phyloP scores from a whole-genome alignment of 2,113 vertebrate species.

The Ovis canadensis region DNA sequence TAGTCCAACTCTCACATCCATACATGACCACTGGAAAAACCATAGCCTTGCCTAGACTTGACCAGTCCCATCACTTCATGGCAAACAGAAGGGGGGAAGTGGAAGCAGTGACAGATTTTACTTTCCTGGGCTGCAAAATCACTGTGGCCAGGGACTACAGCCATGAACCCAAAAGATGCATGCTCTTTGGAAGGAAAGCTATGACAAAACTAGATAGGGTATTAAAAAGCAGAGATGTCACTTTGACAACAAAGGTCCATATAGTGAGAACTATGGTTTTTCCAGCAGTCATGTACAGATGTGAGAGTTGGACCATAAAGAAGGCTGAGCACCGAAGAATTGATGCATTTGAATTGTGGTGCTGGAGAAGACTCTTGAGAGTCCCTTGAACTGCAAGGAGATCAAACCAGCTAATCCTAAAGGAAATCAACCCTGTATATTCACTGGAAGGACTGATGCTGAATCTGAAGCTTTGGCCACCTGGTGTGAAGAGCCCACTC shows the following conservation, averaged over 20 bases:
- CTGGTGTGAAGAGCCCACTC: not conserved
- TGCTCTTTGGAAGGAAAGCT: not conserved
- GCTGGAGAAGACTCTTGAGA: not conserved
- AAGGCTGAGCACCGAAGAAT: not conserved
- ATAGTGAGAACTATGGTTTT: not conserved
- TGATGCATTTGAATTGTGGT: not conserved
- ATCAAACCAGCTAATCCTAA: not conserved
- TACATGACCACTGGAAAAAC: too few species aligned
- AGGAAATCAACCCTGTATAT: not conserved
- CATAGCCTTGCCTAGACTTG: too few species aligned
- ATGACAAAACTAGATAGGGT: not conserved
- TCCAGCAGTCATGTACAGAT: not conserved
- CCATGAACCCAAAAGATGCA: not conserved
- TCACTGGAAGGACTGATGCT: not conserved
- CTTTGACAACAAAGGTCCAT: not conserved
- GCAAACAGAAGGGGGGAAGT: not conserved
- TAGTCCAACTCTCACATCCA: too few species aligned
- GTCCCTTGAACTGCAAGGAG: not conserved
- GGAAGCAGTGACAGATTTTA: not conserved
- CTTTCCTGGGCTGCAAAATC: not conserved
- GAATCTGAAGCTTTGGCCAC: not conserved
- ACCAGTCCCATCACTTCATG: not conserved
- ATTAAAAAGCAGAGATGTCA: not conserved
- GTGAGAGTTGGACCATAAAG: not conserved
- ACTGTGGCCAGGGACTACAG: not conserved